Percentiles rank a stretch among this genome's conserved stretches.
Conservation (phyloP, 1,140 invertebrate species). For the Drosophila seguyi region DNA sequence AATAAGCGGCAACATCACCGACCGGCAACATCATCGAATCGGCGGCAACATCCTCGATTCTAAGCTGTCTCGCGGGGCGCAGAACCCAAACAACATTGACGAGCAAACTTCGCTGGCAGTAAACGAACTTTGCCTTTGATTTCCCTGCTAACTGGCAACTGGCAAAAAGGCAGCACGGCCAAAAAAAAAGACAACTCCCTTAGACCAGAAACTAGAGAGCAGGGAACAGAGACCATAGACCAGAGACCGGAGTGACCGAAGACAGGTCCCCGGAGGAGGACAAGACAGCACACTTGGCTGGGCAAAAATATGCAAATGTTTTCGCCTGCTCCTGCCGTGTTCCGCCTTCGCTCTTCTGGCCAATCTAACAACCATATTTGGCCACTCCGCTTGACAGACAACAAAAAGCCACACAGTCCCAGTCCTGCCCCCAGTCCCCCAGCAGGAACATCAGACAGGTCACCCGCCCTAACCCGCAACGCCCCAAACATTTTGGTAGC, state of each 20-base stretch:
- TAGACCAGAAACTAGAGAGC: constrained; percentile 16
- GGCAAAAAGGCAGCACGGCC: constrained; percentile 51
- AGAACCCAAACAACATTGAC: constrained; percentile 59
- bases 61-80: constrained; percentile 73
- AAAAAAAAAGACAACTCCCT: constrained; percentile 47
- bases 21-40: constrained; percentile 20
- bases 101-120: constrained; percentile 58
- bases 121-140: constrained; percentile 80
- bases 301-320: constrained; percentile 74
- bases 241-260: constrained; percentile 53
- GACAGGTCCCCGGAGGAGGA: constrained; percentile 71
- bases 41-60: constrained; percentile 39
- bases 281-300: constrained; percentile 46
- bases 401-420: constrained; percentile 61
- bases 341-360: constrained; percentile 46
- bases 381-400: constrained; percentile 79
- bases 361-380: constrained; percentile 82
- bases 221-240: constrained; percentile 12
- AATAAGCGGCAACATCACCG: constrained; percentile 45
- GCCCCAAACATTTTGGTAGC: constrained; percentile 55
- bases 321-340: constrained; percentile 31
- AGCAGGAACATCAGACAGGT: constrained; percentile 26
- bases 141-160: constrained; percentile 65
- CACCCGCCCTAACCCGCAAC: constrained; percentile 38
- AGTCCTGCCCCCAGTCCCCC: constrained; percentile 11